Evolutionary conservation across 2,888 invertebrate genomes (phyloP), one percentile per base, ranked within the genome.

Genomic region (Parnassius orleans): DNA sequence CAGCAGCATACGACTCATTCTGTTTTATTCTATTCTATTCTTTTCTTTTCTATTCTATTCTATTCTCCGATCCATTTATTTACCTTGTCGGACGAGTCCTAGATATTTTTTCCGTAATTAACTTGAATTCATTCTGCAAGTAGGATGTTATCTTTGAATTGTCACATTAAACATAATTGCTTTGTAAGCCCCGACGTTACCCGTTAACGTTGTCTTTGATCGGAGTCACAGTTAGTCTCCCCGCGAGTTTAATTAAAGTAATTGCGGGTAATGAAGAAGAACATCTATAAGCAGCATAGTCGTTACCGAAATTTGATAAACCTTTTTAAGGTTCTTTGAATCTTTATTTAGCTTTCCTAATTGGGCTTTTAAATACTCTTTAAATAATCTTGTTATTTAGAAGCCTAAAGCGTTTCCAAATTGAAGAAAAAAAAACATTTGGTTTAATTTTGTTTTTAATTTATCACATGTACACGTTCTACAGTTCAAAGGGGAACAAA

Each of bases 241-340:
- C 9, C 15, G 19, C 46, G 41, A 47, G 52, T 52, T 53, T 53
- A 61, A 61, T 61, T 61, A 56, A 15, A 47, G 53, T 44, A 61
- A 57, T 46, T 57, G 42, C 57, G 48, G 43, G 51, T 43, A 60
- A 60, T 53, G 51, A 44, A 48, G 51, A 33, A 51, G 44, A 43
- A 50, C 57, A 41, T 43, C 47, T 54, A 48, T 57, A 47, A 53
- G 53, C 42, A 47, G 42, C 24, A n/a, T 19, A 10, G 41, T 53
- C 53, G 42, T 54, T 60, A 50, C 48, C 43, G 43, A 60, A 60
- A 60, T 60, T 54, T 43, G 60, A 43, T 43, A 48, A 52, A 24
- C 46, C 33, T n/a, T 56, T 33, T 47, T 10, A 12, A 57, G 15
- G 12, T n/a, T 43, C 51, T 51, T 24, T 15, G 43, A 51, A 44